Evolutionary conservation across 2,888 invertebrate species (phyloP).

Genomic region (Leptinotarsa rubiginosa): DNA sequence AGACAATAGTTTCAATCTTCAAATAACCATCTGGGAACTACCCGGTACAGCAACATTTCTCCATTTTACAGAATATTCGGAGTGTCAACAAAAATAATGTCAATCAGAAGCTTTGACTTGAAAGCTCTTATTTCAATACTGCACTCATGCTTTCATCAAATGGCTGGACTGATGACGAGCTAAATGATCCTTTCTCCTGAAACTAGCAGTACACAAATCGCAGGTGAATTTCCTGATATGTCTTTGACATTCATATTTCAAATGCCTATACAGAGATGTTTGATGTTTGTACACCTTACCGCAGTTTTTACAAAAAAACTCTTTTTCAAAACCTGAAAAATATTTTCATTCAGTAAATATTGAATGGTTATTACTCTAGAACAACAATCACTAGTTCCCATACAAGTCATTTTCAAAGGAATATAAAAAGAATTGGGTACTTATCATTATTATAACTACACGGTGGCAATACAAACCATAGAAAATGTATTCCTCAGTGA

Average conservation of each 20-base stretch:
- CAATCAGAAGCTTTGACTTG: too few relatives aligned
- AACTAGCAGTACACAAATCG: constrained; percentile 27
- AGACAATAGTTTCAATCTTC: too few relatives aligned
- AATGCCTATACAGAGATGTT: constrained; percentile 35
- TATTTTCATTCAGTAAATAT: background rate
- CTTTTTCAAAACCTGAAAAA: constrained; percentile 14
- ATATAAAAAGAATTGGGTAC: too few relatives aligned
- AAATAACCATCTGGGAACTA: too few relatives aligned
- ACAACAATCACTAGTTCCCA: background rate
- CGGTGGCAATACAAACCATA: too few relatives aligned
- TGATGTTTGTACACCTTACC: constrained; percentile 34
- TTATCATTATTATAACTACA: too few relatives aligned
- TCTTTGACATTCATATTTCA: constrained; percentile 63
- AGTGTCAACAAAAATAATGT: too few relatives aligned
- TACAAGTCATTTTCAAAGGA: too few relatives aligned
- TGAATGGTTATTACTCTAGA: background rate
- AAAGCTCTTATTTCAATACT: too few relatives aligned
- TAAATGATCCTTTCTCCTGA: constrained; percentile 34
- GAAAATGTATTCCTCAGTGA: too few relatives aligned
- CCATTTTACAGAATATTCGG: too few relatives aligned
- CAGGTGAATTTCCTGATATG: constrained; percentile 14
- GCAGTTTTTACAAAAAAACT: constrained; percentile 33
- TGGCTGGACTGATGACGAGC: constrained; percentile 30
- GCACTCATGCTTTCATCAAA: constrained; percentile 6
- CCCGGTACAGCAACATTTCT: too few relatives aligned